phyloP scores from a whole-genome alignment of 2,113 vertebrate species.

The Corvus cornix region DNA sequence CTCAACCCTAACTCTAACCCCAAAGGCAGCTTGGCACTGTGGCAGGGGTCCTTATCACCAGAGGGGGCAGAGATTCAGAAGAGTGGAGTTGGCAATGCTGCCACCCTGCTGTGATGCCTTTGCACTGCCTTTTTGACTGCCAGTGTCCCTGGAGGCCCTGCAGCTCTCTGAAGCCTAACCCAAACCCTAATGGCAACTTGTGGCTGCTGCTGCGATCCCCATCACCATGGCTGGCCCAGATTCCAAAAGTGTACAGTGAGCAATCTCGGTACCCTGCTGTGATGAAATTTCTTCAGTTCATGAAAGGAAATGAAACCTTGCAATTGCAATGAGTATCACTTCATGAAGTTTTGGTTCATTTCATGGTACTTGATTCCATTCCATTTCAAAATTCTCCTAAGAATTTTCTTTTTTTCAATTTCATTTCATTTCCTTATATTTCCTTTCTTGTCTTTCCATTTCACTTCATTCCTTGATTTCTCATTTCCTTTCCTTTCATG shows the following conservation, averaged over 20 bases:
- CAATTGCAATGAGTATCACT: not conserved
- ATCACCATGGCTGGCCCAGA: not conserved
- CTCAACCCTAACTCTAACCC: not conserved
- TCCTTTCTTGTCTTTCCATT: not conserved
- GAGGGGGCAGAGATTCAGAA: not conserved
- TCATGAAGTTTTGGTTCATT: not conserved
- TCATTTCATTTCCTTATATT: not conserved
- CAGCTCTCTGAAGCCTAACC: not conserved
- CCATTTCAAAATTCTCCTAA: not conserved
- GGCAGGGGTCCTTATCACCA: not conserved
- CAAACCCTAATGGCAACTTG: not conserved
- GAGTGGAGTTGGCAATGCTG: not conserved
- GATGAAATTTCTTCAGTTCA: not conserved
- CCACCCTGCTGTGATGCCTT: not conserved
- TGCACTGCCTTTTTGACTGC: not conserved
- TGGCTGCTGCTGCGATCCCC: not conserved
- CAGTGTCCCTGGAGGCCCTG: not conserved
- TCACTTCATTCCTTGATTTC: not conserved
- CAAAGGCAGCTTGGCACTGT: not conserved
- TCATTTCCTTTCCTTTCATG: not conserved
- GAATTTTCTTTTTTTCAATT: not conserved
- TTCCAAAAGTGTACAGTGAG: not conserved
- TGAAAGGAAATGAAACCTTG: accelerated
- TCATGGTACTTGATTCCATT: not conserved
- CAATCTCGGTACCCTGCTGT: accelerated